phyloP scores from a whole-genome alignment of 2,113 vertebrate genomes.

The Eleginops maclovinus region DNA sequence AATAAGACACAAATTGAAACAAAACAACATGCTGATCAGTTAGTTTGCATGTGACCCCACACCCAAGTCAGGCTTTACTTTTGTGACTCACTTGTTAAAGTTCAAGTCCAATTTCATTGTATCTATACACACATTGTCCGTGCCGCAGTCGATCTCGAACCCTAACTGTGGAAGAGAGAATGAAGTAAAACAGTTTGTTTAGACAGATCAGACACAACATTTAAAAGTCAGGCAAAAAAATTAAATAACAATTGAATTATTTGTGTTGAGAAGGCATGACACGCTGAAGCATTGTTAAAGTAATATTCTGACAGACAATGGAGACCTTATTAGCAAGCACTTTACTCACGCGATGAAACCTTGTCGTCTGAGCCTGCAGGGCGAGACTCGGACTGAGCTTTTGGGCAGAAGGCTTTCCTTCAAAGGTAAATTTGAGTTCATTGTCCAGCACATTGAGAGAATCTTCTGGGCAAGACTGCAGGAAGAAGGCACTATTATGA shows the following conservation, averaged over 20 bases:
- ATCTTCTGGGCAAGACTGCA: constrained; percentile 82
- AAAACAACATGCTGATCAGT: background rate
- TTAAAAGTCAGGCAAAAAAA: background rate
- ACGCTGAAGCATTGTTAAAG: background rate
- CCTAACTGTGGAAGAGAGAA: constrained; percentile 77
- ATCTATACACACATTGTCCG: constrained; percentile 83
- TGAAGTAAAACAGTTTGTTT: background rate
- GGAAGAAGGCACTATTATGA: background rate
- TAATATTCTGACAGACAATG: background rate
- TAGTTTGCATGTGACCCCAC: background rate
- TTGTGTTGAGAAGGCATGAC: background rate
- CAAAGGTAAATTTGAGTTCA: constrained; percentile 76
- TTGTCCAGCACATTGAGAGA: constrained; percentile 73
- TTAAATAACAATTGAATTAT: background rate
- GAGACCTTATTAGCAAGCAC: background rate
- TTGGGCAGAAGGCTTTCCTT: constrained; percentile 37
- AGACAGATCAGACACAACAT: background rate
- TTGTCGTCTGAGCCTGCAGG: constrained; percentile 39
- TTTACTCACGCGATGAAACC: constrained; percentile 68
- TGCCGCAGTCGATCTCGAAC: constrained; percentile 89
- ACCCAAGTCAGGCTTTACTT: background rate
- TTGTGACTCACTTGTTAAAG: constrained; percentile 79
- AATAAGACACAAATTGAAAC: background rate
- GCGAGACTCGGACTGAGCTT: constrained; percentile 66
- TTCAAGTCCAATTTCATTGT: constrained; percentile 83